These are phyloP conservation scores for Lutjanus campechanus DNA, from an alignment of 2,797 vertebrate species.

Conservation along the genomic window DNA sequence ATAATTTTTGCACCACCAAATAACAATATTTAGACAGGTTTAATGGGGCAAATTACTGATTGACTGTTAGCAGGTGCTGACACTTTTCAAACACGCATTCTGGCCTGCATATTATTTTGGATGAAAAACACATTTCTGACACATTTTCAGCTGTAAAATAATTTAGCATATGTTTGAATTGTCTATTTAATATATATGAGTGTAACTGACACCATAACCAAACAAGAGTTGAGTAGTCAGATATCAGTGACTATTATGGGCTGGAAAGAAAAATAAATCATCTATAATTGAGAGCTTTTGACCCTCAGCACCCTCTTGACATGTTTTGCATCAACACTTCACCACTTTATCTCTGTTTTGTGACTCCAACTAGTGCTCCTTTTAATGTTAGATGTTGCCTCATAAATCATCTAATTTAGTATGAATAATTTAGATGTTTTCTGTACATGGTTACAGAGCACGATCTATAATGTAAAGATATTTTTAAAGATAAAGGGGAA, in stretches of 20 bases:
- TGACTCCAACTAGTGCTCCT: neutral
- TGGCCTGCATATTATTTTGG: neutral
- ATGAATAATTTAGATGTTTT: neutral
- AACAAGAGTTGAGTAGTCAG: neutral
- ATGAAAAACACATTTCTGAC: neutral
- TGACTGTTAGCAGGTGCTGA: neutral
- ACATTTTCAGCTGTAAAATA: neutral
- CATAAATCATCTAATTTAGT: slow-evolving; percentile 7
- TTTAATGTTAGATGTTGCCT: neutral
- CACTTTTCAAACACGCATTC: neutral
- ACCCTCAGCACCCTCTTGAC: neutral
- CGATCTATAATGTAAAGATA: neutral
- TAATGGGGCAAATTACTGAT: neutral
- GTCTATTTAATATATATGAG: neutral
- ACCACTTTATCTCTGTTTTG: neutral
- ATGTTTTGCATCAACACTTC: neutral
- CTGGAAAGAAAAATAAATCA: neutral
- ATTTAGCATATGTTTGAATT: neutral
- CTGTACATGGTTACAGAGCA: neutral
- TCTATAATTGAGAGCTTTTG: slow-evolving; percentile 9
- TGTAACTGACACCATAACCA: neutral
- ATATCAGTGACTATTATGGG: neutral
- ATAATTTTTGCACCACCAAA: neutral
- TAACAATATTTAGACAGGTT: neutral
- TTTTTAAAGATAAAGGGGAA: neutral